These are phyloP conservation scores for Listrodromus nycthemerus DNA, from an alignment of 2,888 invertebrate species.

Conservation along the genomic window DNA sequence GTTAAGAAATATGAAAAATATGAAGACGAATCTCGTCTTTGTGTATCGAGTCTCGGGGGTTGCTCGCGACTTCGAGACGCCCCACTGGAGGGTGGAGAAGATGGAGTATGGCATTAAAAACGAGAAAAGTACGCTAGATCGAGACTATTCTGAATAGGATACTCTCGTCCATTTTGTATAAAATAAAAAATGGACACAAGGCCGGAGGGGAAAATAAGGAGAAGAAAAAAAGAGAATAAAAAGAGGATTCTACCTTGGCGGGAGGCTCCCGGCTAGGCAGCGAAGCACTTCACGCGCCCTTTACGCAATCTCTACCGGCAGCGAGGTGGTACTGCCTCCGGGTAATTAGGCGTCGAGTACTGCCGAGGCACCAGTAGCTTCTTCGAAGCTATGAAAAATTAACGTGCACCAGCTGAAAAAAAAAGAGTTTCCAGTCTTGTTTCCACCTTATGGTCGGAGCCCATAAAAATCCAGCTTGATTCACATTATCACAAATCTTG, in stretches of 20 bases:
- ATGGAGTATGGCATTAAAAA: conserved; percentile 4
- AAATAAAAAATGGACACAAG: conserved; percentile 23
- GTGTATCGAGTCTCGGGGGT: neutral
- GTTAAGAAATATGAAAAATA: conserved; percentile 54
- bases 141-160: conserved; percentile 26
- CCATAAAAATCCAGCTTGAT: neutral
- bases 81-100: neutral
- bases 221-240: conserved; percentile 36
- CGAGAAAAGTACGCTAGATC: conserved; percentile 18
- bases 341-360: conserved; percentile 64
- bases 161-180: too few species aligned
- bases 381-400: conserved; percentile 47
- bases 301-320: conserved; percentile 58
- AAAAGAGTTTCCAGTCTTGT: conserved; percentile 23
- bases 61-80: neutral
- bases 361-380: conserved; percentile 42
- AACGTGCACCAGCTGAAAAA: conserved; percentile 22
- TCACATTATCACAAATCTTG: neutral
- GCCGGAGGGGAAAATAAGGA: neutral
- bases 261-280: conserved; percentile 29
- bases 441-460: neutral
- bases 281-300: conserved; percentile 43
- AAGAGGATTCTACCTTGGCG: conserved; percentile 24
- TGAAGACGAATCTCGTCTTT: conserved; percentile 28
- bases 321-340: conserved; percentile 54